phyloP scores from a whole-genome alignment of 2,888 invertebrate genomes.

The Cyrtodaria siliqua region DNA sequence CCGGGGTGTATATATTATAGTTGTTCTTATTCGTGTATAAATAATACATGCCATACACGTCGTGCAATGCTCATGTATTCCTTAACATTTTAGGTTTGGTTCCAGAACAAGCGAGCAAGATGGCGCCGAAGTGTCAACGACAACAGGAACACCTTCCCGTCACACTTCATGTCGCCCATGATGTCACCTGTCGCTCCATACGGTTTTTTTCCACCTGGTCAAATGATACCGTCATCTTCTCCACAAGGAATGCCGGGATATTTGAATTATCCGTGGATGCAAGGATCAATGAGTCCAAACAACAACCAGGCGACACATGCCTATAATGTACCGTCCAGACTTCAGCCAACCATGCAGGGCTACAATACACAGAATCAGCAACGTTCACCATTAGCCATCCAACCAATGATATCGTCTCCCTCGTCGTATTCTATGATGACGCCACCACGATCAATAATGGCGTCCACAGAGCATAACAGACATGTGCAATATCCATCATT shows the following conservation, averaged over 20 bases:
- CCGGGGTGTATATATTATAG: too few relatives aligned
- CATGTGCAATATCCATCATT: too few relatives aligned
- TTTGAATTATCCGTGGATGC: conserved; percentile 49
- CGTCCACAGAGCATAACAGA: too few relatives aligned
- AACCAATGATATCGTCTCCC: too few relatives aligned
- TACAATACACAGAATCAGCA: too few relatives aligned
- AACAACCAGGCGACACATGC: conserved; percentile 43
- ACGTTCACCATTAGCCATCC: too few relatives aligned
- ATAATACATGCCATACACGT: too few relatives aligned
- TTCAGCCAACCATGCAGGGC: conserved; percentile 29
- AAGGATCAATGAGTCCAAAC: conserved; percentile 43
- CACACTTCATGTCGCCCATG: conserved; percentile 61
- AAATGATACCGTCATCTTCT: conserved; percentile 60
- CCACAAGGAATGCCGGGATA: conserved; percentile 48
- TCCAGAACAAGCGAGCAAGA: conserved; percentile 76
- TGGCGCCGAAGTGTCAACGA: conserved; percentile 72
- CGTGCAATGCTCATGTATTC: too few relatives aligned
- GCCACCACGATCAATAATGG: too few relatives aligned
- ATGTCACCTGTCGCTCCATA: conserved; percentile 66
- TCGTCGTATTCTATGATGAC: too few relatives aligned
- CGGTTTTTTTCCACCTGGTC: conserved; percentile 63
- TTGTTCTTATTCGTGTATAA: too few relatives aligned
- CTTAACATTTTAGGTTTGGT: conserved; percentile 69
- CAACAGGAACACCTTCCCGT: conserved; percentile 58
- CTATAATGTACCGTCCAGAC: conserved; percentile 16